Evolutionary conservation across 2,888 invertebrate genomes (phyloP).

Genomic region (Dendrolimus houi): DNA sequence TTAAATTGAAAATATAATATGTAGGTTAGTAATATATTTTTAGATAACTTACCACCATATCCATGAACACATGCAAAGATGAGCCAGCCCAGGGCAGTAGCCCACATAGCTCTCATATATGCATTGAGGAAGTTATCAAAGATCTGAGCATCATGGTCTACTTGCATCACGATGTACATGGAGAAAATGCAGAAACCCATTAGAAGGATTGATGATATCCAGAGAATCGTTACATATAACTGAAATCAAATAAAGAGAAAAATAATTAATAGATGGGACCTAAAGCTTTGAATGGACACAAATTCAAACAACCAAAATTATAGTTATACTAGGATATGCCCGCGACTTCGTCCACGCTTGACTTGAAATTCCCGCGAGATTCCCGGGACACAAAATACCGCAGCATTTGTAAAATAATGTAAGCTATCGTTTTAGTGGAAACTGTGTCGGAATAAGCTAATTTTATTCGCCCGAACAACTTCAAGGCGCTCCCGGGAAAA

Average conservation of each 20-base stretch:
- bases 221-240: slow-evolving; percentile 27
- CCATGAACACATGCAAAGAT: slow-evolving; percentile 60
- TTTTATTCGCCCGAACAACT: no score
- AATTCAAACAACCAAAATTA: no score
- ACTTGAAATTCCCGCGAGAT: no score
- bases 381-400: no score
- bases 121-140: slow-evolving; percentile 46
- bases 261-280: no score
- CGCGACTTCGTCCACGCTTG: no score
- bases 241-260: slow-evolving; percentile 7
- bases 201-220: slow-evolving; percentile 29
- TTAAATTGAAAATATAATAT: background rate
- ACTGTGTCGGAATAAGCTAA: no score
- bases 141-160: slow-evolving; percentile 21
- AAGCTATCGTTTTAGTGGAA: no score
- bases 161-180: slow-evolving; percentile 40
- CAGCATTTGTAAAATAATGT: no score
- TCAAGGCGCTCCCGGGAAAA: no score
- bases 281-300: no score
- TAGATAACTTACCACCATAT: slow-evolving; percentile 50
- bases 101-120: slow-evolving; percentile 57
- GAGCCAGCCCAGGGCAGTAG: slow-evolving; percentile 52
- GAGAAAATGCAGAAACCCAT: slow-evolving; percentile 41
- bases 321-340: no score
- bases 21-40: background rate